Percentiles rank a stretch among this genome's conserved stretches.
These are phyloP conservation scores for Mesodorylaimus sp. DNA, from an alignment of 2,888 invertebrate species.

Conservation along the genomic window DNA sequence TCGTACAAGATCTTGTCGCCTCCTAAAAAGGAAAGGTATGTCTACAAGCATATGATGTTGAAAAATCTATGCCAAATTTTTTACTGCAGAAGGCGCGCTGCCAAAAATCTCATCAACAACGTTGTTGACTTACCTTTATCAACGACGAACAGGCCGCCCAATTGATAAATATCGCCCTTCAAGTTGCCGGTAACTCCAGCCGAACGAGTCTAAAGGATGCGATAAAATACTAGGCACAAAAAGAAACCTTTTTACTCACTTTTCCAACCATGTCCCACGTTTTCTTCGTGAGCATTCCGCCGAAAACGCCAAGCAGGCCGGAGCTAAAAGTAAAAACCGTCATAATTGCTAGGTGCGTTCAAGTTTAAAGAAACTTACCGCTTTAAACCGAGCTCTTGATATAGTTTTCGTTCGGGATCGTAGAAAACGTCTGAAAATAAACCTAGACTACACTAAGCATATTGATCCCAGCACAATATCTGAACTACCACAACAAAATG, in stretches of 20 bases:
- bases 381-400: background rate
- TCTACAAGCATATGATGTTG: background rate
- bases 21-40: background rate
- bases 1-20: conserved; percentile 5
- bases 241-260: background rate
- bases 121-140: conserved; percentile 7
- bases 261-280: background rate
- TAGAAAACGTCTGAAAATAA: conserved; percentile 6
- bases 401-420: conserved; percentile 5
- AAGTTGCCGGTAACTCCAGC: background rate
- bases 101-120: background rate
- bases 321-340: background rate
- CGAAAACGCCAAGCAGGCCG: background rate
- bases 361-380: conserved; percentile 5
- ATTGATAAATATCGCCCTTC: conserved; percentile 4
- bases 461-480: background rate
- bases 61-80: background rate
- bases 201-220: background rate
- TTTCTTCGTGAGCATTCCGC: background rate
- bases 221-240: background rate
- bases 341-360: background rate
- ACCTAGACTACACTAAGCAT: background rate
- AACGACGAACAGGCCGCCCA: conserved; percentile 6
- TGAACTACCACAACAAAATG: background rate
- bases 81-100: background rate